A percentile compares a stretch with the other conserved stretches of the same genome.
Conservation (phyloP, 2,113 vertebrate species). For the Chinchilla lanigera region DNA sequence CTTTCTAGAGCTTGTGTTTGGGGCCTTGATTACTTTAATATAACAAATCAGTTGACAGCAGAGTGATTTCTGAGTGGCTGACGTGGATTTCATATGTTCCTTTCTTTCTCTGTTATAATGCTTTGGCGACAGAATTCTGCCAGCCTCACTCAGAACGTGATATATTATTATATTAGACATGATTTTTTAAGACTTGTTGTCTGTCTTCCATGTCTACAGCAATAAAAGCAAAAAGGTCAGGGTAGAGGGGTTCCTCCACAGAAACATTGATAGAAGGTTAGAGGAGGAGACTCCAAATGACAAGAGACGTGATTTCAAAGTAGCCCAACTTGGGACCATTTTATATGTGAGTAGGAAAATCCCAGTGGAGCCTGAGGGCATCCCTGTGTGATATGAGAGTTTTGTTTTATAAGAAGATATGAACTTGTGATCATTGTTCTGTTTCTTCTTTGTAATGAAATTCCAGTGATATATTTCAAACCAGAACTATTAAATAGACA, state of each 20-base stretch:
- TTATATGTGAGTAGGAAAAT: neutral
- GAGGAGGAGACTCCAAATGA: neutral
- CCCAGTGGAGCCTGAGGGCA: neutral
- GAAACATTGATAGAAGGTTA: neutral
- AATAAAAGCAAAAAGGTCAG: constrained; percentile 41
- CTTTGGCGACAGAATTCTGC: neutral
- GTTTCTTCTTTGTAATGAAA: constrained; percentile 37
- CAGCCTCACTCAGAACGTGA: constrained; percentile 18
- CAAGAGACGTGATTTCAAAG: constrained; percentile 26
- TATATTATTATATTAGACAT: constrained; percentile 30
- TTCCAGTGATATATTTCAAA: constrained; percentile 27
- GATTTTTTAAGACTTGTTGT: constrained; percentile 54
- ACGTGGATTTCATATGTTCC: neutral
- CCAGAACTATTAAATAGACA: neutral
- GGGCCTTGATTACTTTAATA: constrained; percentile 42
- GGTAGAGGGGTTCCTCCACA: neutral
- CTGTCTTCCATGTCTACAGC: neutral
- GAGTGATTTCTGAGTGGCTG: neutral
- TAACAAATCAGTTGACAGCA: constrained; percentile 8
- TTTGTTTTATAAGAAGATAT: neutral
- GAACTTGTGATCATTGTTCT: neutral
- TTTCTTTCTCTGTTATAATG: neutral
- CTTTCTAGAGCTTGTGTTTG: constrained; percentile 48
- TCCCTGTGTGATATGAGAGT: neutral
- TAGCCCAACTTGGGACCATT: neutral